Percentiles rank a stretch among this genome's conserved stretches.
phyloP scores from a whole-genome alignment of 2,113 vertebrate species.

The Semicossyphus pulcher region DNA sequence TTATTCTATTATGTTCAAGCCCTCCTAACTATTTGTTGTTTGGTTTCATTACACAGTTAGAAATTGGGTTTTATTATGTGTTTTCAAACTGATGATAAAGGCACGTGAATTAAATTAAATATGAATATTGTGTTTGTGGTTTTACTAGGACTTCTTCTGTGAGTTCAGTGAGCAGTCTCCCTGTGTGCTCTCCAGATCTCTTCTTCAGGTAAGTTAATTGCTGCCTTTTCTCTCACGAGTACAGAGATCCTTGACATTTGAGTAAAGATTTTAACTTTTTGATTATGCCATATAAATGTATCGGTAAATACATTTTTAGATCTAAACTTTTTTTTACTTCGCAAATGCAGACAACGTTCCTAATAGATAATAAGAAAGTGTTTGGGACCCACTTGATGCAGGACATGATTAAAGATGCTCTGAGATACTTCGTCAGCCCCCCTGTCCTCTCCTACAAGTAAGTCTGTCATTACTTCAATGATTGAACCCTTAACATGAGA shows the following conservation, averaged over 20 bases:
- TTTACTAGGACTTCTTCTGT: constrained; percentile 95
- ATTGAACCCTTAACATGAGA: background rate
- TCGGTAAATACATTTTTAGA: no score
- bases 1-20: no score
- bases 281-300: no score
- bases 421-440: constrained; percentile 96
- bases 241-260: background rate
- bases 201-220: constrained; percentile 89
- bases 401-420: constrained; percentile 98
- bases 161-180: constrained; percentile 99
- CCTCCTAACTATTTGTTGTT: no score
- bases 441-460: constrained; percentile 98
- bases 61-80: no score
- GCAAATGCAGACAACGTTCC: constrained; percentile 92
- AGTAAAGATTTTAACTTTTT: no score
- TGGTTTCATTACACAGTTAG: no score
- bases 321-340: constrained; percentile 20
- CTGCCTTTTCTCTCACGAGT: background rate
- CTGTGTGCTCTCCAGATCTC: constrained; percentile 96
- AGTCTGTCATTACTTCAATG: constrained; percentile 64
- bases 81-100: no score
- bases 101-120: background rate
- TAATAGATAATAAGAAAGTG: constrained; percentile 98
- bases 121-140: constrained; percentile 11
- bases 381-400: constrained; percentile 99